Evolutionary conservation across 2,797 vertebrate species (phyloP), one percentile per base, ranked within the genome.

Genomic region (Kryptolebias ocellatus): DNA sequence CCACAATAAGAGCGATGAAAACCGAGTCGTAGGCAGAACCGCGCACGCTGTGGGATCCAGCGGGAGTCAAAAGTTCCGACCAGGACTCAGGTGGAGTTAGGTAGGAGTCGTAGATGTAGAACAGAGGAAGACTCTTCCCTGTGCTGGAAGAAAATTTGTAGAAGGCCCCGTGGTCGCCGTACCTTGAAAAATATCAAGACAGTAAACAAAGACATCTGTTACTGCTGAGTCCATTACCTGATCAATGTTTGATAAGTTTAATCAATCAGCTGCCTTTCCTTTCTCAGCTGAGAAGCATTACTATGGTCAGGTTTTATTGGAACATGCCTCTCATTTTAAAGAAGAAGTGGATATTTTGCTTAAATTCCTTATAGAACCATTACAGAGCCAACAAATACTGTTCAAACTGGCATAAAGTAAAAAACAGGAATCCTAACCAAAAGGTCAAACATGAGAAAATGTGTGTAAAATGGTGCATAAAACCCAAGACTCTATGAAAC

Each of bases 31-130:
- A 96, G 7, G 88, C 89, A 0, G 95, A 96, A 70, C 92, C 94
- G 0, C 96, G 95, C 18, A 96, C 72, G 0, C 94, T 95, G 77
- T 95, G 95, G 53, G 95, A 90, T 65, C 96, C 95, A 0, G 87
- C 86, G 20, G 92, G 85, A 18, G 91, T 93, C 83, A 97, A 76
- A 39, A 97, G 87, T 53, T 95, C 94, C 2, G 95, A 92, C 96
- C 96, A 97, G 67, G 94, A 90, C 65, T 96, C 95, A 0, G 95
- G 93, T 20, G 94, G 88, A 0, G 94, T 96, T 68, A 96, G 87
- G 81, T 97, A 97, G 2, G 96, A 95, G 91, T 97, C 96, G 3
- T 97, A 97, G 85, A 96, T 91, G 78, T 97, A 97, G 75, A 97
- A 96, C 5, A 97, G 88, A 2, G 95, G 96, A 62, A 96, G 94